Evolutionary conservation across 2,113 vertebrate genomes (phyloP).

Genomic region (Alouatta palliata): DNA sequence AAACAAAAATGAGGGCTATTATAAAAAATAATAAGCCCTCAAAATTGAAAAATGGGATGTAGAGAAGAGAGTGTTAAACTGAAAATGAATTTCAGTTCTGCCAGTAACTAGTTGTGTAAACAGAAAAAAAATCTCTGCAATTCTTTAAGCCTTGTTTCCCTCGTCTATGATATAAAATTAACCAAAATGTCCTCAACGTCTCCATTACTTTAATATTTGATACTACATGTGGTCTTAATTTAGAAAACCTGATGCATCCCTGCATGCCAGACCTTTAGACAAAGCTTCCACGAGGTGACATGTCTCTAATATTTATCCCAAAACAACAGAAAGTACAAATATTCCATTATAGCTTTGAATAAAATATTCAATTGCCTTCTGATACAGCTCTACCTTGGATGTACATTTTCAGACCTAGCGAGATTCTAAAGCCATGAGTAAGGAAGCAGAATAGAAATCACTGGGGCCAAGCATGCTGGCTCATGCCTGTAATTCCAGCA

Average conservation of each 20-base stretch:
- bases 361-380: background rate
- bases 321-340: background rate
- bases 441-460: background rate
- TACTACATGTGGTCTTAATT: background rate
- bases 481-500: too few species aligned
- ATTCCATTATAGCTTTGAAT: background rate
- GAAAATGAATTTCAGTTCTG: background rate
- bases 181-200: background rate
- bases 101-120: background rate
- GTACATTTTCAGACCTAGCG: background rate
- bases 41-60: background rate
- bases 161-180: background rate
- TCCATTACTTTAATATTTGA: background rate
- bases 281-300: background rate
- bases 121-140: background rate
- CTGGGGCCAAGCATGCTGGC: too few species aligned
- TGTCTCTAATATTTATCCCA: background rate
- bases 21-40: background rate
- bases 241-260: background rate
- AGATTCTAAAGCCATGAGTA: background rate
- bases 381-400: background rate
- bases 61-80: background rate
- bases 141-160: background rate
- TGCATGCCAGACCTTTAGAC: background rate
- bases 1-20: too few species aligned